Evolutionary conservation across 2,113 vertebrate species (phyloP), one percentile per base, ranked within the genome.

Genomic region (Excalfactoria chinensis): DNA sequence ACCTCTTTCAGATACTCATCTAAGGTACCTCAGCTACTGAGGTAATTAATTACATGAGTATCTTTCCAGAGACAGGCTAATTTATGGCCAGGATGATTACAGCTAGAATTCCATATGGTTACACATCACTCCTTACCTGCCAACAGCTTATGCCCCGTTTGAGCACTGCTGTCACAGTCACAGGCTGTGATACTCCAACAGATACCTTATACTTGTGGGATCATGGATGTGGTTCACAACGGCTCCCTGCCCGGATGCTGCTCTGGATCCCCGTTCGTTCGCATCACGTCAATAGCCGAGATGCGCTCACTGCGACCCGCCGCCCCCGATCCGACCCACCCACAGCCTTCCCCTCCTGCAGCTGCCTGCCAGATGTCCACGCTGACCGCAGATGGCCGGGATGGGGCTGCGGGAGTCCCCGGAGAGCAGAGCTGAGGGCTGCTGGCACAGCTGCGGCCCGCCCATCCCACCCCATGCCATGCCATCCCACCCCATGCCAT

Each of bases 361-460:
- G 32, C 80, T 58, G 86, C 11, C 60, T 77, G 93, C 83, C 94
- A 95, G 95, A 93, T 90, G 93, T 93, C 48, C 48, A 22, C 71
- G 49, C 89, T 58, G 41, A 93, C 94, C 66, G 41, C 95, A 95
- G 93, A 86, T 89, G 95, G 89, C 89, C 3, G 81, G 56, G n/a
- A n/a, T n/a, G 86, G 56, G 71, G 91, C 68, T 9, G 5, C 21
- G 13, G 7, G 13, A 41, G 17, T 63, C 93, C 89, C 91, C 0
- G 58, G 87, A 25, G 94, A 72, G 1, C 60, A 1, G 43, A 84
- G 10, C 37, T 13, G 34, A 71, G 19, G 34, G n/a, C n/a, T 28
- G 46, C 8, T 32, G 22, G 56, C 70, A 49, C 94, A 86, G 90
- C 93, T 88, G 90, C 75, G 64, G 88, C 92, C 94, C 3, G 74